These are phyloP conservation scores for Copsychus sechellarum DNA, from an alignment of 2,113 vertebrate genomes.

Conservation along the genomic window DNA sequence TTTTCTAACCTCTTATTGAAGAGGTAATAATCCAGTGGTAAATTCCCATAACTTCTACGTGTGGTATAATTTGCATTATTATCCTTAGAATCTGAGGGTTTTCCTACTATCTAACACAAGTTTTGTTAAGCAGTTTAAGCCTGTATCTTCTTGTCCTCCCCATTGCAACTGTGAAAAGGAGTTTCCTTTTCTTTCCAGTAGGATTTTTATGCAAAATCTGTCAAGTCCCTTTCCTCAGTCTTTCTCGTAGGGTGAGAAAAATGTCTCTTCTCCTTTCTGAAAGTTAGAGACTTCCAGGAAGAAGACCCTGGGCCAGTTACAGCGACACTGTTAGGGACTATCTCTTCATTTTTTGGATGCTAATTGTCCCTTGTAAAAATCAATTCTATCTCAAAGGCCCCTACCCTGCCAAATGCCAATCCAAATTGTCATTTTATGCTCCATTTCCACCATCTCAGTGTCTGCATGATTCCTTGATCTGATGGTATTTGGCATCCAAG, in stretches of 20 bases:
- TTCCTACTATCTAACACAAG: not conserved
- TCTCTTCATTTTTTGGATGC: not conserved
- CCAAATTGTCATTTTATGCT: not conserved
- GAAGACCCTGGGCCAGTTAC: not conserved
- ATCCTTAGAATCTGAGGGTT: not conserved
- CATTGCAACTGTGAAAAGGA: not conserved
- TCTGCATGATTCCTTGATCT: not conserved
- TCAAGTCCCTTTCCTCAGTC: not conserved
- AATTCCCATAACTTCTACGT: not conserved
- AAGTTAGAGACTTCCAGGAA: not conserved
- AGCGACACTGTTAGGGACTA: not conserved
- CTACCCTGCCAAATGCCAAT: not conserved
- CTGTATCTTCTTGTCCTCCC: not conserved
- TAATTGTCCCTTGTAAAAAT: not conserved
- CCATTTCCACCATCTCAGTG: not conserved
- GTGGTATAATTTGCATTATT: not conserved
- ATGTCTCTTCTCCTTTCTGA: not conserved
- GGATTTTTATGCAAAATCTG: not conserved
- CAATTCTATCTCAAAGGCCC: not conserved
- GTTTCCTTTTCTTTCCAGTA: not conserved
- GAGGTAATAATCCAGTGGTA: not conserved
- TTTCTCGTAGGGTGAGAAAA: not conserved
- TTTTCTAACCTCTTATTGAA: not conserved
- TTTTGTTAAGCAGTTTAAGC: not conserved
- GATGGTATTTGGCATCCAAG: not conserved